phyloP scores from a whole-genome alignment of 2,113 vertebrate genomes.

The Scytalopus superciliaris region DNA sequence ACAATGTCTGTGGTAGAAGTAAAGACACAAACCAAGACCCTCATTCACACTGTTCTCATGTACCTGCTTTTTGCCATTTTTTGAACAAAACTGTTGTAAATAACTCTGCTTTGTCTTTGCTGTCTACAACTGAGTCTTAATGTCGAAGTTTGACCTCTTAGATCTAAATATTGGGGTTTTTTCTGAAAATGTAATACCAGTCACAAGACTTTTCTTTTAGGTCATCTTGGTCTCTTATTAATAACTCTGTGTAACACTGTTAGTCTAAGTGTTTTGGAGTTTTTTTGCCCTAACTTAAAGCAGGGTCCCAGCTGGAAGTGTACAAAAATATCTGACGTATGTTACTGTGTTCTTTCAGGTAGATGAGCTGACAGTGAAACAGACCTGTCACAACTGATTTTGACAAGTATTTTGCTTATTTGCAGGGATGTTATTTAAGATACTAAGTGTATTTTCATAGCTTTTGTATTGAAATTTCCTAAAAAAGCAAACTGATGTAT shows the following conservation, averaged over 20 bases:
- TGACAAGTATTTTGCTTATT: background rate
- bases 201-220: background rate
- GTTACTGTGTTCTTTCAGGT: background rate
- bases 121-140: background rate
- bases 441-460: background rate
- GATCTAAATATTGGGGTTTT: background rate
- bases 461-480: background rate
- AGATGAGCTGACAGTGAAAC: background rate
- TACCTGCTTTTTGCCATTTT: background rate
- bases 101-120: background rate
- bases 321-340: background rate
- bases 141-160: background rate
- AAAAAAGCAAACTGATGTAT: background rate
- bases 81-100: background rate
- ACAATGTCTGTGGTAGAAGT: background rate
- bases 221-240: background rate
- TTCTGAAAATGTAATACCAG: background rate
- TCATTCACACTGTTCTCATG: background rate
- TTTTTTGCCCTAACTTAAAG: background rate
- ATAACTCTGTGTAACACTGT: background rate
- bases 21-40: background rate
- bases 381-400: background rate
- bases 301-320: background rate
- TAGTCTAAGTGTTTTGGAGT: background rate
- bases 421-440: background rate